These are phyloP conservation scores for Malacoctenus gilli DNA, from an alignment of 2,797 vertebrate species.

Conservation along the genomic window DNA sequence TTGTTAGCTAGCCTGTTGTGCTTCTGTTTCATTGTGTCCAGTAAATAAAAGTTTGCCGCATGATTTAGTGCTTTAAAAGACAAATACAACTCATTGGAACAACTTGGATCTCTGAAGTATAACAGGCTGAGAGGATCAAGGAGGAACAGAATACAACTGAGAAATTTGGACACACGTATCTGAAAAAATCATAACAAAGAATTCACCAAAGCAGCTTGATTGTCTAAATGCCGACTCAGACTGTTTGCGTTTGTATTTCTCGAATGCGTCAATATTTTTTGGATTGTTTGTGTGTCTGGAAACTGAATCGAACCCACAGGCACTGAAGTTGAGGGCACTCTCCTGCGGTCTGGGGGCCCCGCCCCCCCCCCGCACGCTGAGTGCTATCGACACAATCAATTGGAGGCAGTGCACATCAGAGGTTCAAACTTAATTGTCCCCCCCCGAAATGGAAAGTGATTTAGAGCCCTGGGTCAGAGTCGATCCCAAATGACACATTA, in stretches of 20 bases:
- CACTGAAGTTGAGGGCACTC: slow-evolving; percentile 32
- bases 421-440: slow-evolving; percentile 70
- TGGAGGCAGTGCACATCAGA: slow-evolving; percentile 47
- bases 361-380: slow-evolving; percentile 38
- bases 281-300: slow-evolving; percentile 1
- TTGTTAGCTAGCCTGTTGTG: slow-evolving; percentile 46
- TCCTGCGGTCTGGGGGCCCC: no score
- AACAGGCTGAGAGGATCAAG: no score
- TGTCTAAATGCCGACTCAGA: no score
- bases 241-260: no score
- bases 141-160: no score
- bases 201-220: no score
- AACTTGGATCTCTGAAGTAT: neutral
- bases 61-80: neutral
- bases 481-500: slow-evolving; percentile 72
- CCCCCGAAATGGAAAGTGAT: slow-evolving; percentile 74
- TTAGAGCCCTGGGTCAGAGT: slow-evolving; percentile 73
- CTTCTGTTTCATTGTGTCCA: no score
- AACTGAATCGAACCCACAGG: slow-evolving; percentile 39
- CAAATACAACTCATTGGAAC: neutral
- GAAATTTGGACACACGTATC: no score
- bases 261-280: no score
- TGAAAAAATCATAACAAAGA: no score
- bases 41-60: slow-evolving; percentile 23
- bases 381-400: slow-evolving; percentile 67